A percentile compares a stretch with the other conserved stretches of the same genome.
phyloP scores from a whole-genome alignment of 2,888 invertebrate species.

The Aethes cnicana region DNA sequence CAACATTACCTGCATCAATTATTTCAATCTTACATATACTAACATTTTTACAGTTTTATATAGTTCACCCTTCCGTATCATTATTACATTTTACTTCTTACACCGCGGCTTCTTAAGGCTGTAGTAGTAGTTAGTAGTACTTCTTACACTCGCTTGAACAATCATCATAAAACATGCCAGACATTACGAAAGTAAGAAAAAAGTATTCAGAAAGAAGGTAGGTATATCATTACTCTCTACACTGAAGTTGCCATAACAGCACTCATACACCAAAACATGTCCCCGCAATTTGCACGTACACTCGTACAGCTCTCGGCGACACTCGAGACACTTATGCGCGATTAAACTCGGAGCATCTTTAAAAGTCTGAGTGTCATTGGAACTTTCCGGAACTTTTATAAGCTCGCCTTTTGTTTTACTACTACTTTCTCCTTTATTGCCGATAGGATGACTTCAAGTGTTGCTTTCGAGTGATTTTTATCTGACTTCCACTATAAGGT shows the following conservation, averaged over 20 bases:
- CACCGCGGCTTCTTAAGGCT: too few relatives aligned
- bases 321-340: conserved; percentile 36
- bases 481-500: too few relatives aligned
- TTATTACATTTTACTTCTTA: too few relatives aligned
- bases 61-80: too few relatives aligned
- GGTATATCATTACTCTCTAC: conserved; percentile 17
- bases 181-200: background rate
- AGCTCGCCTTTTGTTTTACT: conserved; percentile 6
- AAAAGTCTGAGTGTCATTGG: conserved; percentile 22
- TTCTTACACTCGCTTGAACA: too few relatives aligned
- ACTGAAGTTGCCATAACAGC: conserved; percentile 28
- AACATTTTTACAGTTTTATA: too few relatives aligned
- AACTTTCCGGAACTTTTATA: conserved; percentile 7
- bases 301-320: conserved; percentile 40
- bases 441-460: too few relatives aligned
- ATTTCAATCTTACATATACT: too few relatives aligned
- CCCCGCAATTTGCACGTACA: conserved; percentile 49
- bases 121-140: too few relatives aligned
- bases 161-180: background rate
- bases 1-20: too few relatives aligned
- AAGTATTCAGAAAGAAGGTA: background rate
- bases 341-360: conserved; percentile 28
- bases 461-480: too few relatives aligned
- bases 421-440: background rate
- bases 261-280: conserved; percentile 45